Base-by-base conservation (phyloP, 2,113 vertebrate species). In the Nerophis ophidion region DNA sequence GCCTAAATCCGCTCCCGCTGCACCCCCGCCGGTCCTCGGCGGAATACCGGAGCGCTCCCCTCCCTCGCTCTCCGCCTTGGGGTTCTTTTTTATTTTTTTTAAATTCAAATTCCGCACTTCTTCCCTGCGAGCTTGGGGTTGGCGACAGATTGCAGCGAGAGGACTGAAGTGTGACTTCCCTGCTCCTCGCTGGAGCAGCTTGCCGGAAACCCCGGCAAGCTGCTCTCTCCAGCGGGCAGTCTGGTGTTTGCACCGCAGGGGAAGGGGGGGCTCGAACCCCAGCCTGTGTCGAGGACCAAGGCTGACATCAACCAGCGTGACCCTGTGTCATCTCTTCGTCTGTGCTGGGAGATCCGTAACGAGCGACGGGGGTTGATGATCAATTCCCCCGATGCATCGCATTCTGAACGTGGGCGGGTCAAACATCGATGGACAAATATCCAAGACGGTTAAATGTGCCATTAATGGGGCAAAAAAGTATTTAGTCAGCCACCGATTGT, bases 151-250 rank as follows among this genome's bases (percentile, higher is more conserved):
- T 78, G 74, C 63, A 60, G 57, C 17, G 40, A 65, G 68, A 65
- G 68, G 76, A 71, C 70, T 65, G 54, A 47, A 66, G 73, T 57
- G 70, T 75, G 11, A 50, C 61, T 7, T 19, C 75, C 56, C 72
- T 74, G 26, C 26, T 81, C 82, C 38, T 7, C 33, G 40, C 40
- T 7, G 35, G 10, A 74, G 67, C 77, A 60, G 35, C 58, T 61
- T 54, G 55, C 68, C 76, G 79, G 64, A 83, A 54, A 63, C 68
- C 47, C 75, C 80, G 77, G 71, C 81, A 85, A 26, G 76, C 76
- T 68, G 72, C 34, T 14, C 70, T 77, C 54, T 77, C 54, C 53
- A 84, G 68, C 58, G 73, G 73, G 79, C 63, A 51, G 74, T 63
- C 74, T 71, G 84, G 60, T 52, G 57, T 16, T 66, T 75, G 66